Conservation (phyloP, 2,888 invertebrate genomes). For the Toxonevra muliebris region DNA sequence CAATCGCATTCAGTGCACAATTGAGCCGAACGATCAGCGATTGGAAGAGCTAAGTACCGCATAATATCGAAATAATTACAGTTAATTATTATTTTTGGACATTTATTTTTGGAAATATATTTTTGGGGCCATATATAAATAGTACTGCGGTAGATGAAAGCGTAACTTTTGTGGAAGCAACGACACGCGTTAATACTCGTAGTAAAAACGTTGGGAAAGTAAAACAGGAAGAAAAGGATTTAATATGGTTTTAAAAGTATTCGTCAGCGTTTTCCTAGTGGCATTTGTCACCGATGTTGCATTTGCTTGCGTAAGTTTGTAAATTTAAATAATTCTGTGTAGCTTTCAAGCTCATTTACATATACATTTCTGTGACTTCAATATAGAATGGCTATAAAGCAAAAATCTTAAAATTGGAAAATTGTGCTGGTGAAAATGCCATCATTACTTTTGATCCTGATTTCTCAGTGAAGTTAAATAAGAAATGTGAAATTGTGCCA, state of each 20-base stretch:
- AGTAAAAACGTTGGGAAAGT: not conserved
- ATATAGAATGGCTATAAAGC: constrained; percentile 62
- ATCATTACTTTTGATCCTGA: constrained; percentile 52
- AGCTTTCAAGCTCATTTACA: not conserved
- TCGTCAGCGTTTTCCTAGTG: constrained; percentile 22
- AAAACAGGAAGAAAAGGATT: not conserved
- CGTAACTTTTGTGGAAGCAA: not conserved
- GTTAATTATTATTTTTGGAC: constrained; percentile 1
- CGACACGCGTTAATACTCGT: not conserved
- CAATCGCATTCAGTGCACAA: constrained; percentile 43
- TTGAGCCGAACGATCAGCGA: constrained; percentile 58
- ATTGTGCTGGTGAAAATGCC: constrained; percentile 57
- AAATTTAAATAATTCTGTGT: not conserved
- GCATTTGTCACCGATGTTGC: constrained; percentile 40
- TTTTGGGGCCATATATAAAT: constrained; percentile 17
- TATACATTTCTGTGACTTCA: constrained; percentile 50
- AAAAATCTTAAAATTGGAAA: constrained; percentile 55
- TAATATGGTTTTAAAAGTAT: constrained; percentile 35
- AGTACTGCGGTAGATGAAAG: not conserved
- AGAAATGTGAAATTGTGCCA: constrained; percentile 65
- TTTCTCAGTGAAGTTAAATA: constrained; percentile 57
- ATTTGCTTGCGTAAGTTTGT: constrained; percentile 56
- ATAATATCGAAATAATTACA: constrained; percentile 44
- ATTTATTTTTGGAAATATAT: not conserved
- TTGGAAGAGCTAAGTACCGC: constrained; percentile 46